Conservation (phyloP, 1,140 invertebrate genomes). For the Microplitis demolitor region DNA sequence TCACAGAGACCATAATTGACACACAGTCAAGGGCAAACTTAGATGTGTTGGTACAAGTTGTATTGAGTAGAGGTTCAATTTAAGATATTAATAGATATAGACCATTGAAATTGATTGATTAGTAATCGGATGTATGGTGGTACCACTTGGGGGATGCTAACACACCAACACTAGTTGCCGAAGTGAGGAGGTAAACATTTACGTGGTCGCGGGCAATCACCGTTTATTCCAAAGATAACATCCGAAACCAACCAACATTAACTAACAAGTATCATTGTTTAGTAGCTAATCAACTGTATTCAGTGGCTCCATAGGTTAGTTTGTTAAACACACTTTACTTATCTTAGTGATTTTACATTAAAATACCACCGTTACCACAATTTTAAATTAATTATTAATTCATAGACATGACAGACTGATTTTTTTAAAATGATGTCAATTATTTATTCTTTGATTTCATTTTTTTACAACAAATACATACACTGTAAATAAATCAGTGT, state of each 20-base stretch:
- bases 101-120: background rate
- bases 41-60: too few species aligned
- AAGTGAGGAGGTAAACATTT: background rate
- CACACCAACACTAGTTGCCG: background rate
- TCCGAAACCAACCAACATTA: background rate
- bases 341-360: too few species aligned
- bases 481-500: too few species aligned
- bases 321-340: background rate
- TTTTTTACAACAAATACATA: too few species aligned
- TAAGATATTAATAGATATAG: too few species aligned
- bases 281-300: conserved; percentile 7
- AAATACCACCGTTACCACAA: too few species aligned
- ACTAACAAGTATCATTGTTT: conserved; percentile 11
- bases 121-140: background rate
- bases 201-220: background rate
- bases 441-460: too few species aligned
- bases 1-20: background rate
- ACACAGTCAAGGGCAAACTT: too few species aligned
- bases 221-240: conserved; percentile 1
- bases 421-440: too few species aligned
- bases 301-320: background rate
- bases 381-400: too few species aligned
- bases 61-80: too few species aligned
- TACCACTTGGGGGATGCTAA: background rate
- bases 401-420: too few species aligned